Percentiles rank a stretch among this genome's conserved stretches.
phyloP scores from a whole-genome alignment of 2,888 invertebrate species.

The Pogonocherus hispidulus region DNA sequence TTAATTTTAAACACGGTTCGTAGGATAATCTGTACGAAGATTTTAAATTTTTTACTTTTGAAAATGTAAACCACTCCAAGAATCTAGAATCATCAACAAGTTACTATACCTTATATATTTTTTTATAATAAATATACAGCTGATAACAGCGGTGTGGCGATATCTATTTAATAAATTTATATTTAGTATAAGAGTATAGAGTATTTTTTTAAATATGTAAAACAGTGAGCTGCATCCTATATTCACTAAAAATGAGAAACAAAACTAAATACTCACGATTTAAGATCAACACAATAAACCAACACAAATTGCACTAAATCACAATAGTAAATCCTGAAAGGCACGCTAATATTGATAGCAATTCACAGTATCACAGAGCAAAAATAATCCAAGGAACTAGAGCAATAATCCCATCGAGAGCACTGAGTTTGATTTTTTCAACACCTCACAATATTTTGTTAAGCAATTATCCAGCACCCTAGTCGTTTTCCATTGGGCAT shows the following conservation, averaged over 20 bases:
- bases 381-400: conserved; percentile 20
- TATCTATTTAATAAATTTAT: no score
- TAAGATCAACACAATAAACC: background rate
- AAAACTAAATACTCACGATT: conserved; percentile 28
- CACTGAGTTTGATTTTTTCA: conserved; percentile 4
- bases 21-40: no score
- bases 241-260: background rate
- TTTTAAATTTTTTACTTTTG: background rate
- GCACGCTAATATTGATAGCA: conserved; percentile 16
- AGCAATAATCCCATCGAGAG: background rate
- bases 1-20: background rate
- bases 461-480: background rate
- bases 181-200: no score
- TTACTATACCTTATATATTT: no score
- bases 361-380: conserved; percentile 31
- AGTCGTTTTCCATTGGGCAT: background rate
- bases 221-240: no score
- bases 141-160: no score
- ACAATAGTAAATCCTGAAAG: conserved; percentile 28
- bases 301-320: conserved; percentile 26
- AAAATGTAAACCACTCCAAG: no score
- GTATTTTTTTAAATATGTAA: no score
- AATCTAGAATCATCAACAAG: no score
- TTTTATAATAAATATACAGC: no score
- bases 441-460: conserved; percentile 1